Base-by-base conservation (phyloP, 2,888 invertebrate species). In the Bibio marci region DNA sequence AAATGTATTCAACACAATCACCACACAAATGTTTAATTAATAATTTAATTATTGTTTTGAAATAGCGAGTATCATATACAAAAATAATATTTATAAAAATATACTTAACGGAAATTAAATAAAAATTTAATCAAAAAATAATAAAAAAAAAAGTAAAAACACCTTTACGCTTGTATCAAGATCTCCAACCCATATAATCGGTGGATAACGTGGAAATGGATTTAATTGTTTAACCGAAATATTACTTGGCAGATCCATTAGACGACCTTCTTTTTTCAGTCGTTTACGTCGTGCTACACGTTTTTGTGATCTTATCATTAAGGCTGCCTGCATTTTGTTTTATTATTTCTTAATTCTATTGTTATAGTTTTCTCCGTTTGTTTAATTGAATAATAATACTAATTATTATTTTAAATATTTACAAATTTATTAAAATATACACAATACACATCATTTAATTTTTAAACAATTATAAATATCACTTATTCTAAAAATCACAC, bases 251-350 rank as follows among this genome's bases (percentile, higher is more conserved):
- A 86, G 68, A 59, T 85, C 85, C 56, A 71, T 67, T 59, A 79
- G 74, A 63, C 71, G 68, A 55, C 80, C 80, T 66, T 73, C 69
- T 61, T 73, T 71, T 55, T 73, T 68, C 57, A 76, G 73, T 64
- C 78, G 77, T 73, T 81, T 80, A 70, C 71, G 69, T 66, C 76
- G 75, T 57, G 76, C 69, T 67, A 82, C 79, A 70, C 82, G 77
- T 72, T 83, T 82, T 72, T 85, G 83, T 67, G 81, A 75, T 72
- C 85, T 78, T 69, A 86, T 76, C 73, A 85, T 81, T 71, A 86
- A 76, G 70, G 86, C 86, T 71, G 86, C 86, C 76, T 86, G 86
- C 85, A 86, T 86, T 62, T 77, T 76, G 71, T 30, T 39, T 35
- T 22, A 35, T 34, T 32, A 27, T 8, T 10, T 6, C 10, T 22